Evolutionary conservation across 1,140 invertebrate species (phyloP).

Genomic region (Trichonephila clavipes): DNA sequence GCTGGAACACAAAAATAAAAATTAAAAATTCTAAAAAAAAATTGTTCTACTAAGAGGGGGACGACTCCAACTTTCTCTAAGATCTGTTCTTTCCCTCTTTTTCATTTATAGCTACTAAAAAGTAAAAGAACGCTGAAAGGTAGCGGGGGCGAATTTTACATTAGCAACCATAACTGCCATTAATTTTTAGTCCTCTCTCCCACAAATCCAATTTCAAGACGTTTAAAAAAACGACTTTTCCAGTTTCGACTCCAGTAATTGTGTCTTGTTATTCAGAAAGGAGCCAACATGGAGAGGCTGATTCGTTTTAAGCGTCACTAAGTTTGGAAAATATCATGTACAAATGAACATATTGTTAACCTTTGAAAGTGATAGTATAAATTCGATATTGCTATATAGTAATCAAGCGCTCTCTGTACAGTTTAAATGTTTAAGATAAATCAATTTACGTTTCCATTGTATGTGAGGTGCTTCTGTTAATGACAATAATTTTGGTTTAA

Average conservation of each 20-base stretch:
- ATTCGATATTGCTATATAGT: no score
- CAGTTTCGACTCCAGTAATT: slow-evolving; percentile 69
- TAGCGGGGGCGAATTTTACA: slow-evolving; percentile 57
- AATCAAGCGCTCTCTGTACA: no score
- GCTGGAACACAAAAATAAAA: background rate
- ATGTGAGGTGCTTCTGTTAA: no score
- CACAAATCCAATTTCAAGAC: slow-evolving; percentile 75
- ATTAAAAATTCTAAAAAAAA: slow-evolving; percentile 24
- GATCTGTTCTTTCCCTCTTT: slow-evolving; percentile 47
- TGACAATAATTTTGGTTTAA: no score
- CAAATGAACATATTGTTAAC: no score
- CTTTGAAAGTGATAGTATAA: no score
- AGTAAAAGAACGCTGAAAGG: slow-evolving; percentile 46
- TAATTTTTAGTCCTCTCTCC: slow-evolving; percentile 75
- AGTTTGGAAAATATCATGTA: no score
- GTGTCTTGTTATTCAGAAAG: slow-evolving; percentile 16
- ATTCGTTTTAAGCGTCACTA: background rate
- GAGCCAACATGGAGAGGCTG: background rate
- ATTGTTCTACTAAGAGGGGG: background rate
- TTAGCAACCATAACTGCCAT: slow-evolving; percentile 76
- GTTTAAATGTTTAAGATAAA: no score
- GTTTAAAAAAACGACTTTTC: slow-evolving; percentile 65
- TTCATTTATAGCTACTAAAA: slow-evolving; percentile 65
- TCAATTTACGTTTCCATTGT: no score
- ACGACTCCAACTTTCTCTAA: slow-evolving; percentile 23